These are phyloP conservation scores for Cerceris ruficornis DNA, from an alignment of 2,888 invertebrate species.

Conservation along the genomic window DNA sequence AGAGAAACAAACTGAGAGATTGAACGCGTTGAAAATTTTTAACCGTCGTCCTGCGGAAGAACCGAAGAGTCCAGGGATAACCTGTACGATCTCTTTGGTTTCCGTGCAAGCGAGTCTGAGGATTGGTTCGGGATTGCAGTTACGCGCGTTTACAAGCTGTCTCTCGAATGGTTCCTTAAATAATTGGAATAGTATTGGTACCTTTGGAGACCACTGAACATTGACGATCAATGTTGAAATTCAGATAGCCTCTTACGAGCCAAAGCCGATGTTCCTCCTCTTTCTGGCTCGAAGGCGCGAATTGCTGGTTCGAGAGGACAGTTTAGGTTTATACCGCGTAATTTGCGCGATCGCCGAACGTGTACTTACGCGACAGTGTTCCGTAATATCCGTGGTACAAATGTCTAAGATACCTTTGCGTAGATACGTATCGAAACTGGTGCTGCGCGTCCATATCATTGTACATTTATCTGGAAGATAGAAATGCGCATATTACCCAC, in stretches of 20 bases:
- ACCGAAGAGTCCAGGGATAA: not conserved
- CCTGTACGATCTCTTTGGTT: too few species aligned
- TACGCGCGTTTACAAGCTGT: too few species aligned
- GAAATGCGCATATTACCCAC: not conserved
- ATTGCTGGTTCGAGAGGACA: constrained; percentile 37
- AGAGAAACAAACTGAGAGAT: not conserved
- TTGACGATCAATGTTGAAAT: too few species aligned
- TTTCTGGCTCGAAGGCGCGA: constrained; percentile 8
- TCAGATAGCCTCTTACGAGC: too few species aligned
- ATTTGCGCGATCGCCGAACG: constrained; percentile 30
- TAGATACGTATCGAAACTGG: constrained; percentile 2
- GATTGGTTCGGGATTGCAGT: too few species aligned
- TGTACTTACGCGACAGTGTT: constrained; percentile 66
- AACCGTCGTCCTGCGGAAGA: not conserved
- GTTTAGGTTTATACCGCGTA: constrained; percentile 14
- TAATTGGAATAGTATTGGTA: too few species aligned
- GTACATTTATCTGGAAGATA: not conserved
- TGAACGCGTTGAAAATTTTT: not conserved
- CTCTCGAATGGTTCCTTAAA: too few species aligned
- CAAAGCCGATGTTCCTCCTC: not conserved
- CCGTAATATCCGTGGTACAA: constrained; percentile 52
- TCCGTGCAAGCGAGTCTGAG: too few species aligned
- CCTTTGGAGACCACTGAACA: too few species aligned
- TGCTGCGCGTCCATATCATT: constrained; percentile 6
- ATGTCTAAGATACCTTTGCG: constrained; percentile 9